Percentiles rank a stretch among this genome's conserved stretches.
Conservation (phyloP, 2,113 vertebrate genomes). For the Xyrauchen texanus region DNA sequence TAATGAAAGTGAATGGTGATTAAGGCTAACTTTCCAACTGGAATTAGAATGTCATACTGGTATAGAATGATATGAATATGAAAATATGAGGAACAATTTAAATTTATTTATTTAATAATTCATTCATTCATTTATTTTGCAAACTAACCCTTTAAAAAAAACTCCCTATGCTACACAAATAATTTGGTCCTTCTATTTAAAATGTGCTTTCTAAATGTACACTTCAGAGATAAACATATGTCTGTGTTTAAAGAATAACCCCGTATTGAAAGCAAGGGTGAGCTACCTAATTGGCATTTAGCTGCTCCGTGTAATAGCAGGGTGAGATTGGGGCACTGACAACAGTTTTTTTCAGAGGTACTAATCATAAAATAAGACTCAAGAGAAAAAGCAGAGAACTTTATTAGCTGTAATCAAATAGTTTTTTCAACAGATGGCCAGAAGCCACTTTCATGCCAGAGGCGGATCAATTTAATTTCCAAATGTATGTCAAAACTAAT, state of each 20-base stretch:
- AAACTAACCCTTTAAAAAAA: not conserved
- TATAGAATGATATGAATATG: too few species aligned
- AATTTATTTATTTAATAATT: too few species aligned
- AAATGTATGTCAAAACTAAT: constrained; percentile 26
- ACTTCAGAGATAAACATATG: constrained; percentile 13
- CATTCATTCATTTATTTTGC: too few species aligned
- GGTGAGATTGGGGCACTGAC: constrained; percentile 50
- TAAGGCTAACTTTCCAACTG: too few species aligned
- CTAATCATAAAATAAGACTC: constrained; percentile 47
- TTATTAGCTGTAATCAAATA: constrained; percentile 58
- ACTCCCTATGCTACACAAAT: not conserved
- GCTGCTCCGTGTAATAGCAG: constrained; percentile 49
- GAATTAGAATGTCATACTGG: too few species aligned
- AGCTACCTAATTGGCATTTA: constrained; percentile 32
- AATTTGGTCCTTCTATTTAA: not conserved
- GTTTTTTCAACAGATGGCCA: constrained; percentile 44
- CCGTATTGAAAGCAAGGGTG: constrained; percentile 31
- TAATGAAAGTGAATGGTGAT: too few species aligned
- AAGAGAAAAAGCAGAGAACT: constrained; percentile 37
- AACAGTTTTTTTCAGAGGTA: constrained; percentile 41
- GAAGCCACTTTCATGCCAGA: constrained; percentile 13
- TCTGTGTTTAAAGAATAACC: constrained; percentile 42
- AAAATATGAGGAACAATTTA: too few species aligned
- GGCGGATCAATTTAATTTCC: constrained; percentile 48
- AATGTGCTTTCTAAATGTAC: constrained; percentile 14